Base-by-base conservation (phyloP, 2,797 vertebrate genomes). In the Arvicola amphibius region DNA sequence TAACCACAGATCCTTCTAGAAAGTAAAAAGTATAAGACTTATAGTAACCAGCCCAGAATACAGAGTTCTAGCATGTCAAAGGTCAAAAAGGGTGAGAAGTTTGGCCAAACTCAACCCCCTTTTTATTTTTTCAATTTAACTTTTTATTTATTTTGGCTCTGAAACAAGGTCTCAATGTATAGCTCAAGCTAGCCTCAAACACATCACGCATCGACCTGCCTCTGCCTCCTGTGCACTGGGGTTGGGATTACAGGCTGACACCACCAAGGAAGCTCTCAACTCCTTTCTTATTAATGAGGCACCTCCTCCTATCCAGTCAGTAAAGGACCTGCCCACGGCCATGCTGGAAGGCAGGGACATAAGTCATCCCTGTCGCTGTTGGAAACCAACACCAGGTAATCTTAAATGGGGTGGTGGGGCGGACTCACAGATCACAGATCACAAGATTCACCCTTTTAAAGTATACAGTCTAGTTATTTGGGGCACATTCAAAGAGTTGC, bases 11-110 rank as follows among this genome's bases (percentile, higher is more conserved):
- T 87, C 81, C 84, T 83, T 78, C 46, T 46, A 37, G 88, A 63
- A 90, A 88, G 53, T 83, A 16, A 86, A 91, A 85, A 56, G 73
- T 7, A 71, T 14, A 46, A 91, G 65, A 87, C 43, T 90, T 83
- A 46, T 0, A 95, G 59, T 90, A 67, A 69, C 81, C 61, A 74
- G 80, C 78, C 77, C 80, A 37, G 71, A 77, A 91, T 79, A 84
- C 29, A 14, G 3, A 67, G 34, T 40, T 69, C 81, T 65, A 85
- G 51, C 93, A 88, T 40, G 67, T 73, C 89, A 87, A 61, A 88
- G 25, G 34, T 8, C 23, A 46, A 71, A 83, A 11, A 8, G 21
- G 2, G 6, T 53, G 4, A 27, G 19, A 59, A 74, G 14, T 51
- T 32, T 91, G 40, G 81, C 40, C 73, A 80, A 85, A 53, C 32